Conservation (phyloP, 2,888 invertebrate species). For the Sarcophaga variegata region DNA sequence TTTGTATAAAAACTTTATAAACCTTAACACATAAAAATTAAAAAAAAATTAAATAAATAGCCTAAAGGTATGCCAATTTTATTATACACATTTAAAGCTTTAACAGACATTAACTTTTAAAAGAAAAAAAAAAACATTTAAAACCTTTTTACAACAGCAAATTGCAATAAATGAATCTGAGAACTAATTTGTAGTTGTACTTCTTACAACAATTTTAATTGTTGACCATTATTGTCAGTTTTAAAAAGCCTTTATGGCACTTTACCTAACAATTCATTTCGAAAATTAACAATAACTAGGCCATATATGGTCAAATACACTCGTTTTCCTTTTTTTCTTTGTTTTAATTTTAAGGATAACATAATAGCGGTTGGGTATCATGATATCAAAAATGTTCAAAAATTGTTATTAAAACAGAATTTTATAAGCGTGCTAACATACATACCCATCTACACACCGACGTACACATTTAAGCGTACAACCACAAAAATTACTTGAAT, state of each 20-base stretch:
- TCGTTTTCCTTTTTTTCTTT: background rate
- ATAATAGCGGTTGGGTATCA: background rate
- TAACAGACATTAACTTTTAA: too few relatives aligned
- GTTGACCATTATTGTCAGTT: slow-evolving; percentile 16
- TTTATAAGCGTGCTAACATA: background rate
- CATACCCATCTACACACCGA: too few relatives aligned
- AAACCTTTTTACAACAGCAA: too few relatives aligned
- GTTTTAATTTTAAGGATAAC: background rate
- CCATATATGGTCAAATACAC: slow-evolving; percentile 46
- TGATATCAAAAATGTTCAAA: background rate
- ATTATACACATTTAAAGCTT: too few relatives aligned
- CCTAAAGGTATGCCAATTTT: too few relatives aligned
- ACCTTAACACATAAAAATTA: too few relatives aligned
- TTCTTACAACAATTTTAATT: slow-evolving; percentile 12
- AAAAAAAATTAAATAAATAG: too few relatives aligned
- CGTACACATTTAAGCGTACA: background rate
- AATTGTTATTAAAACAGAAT: slow-evolving; percentile 2
- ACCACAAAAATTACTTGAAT: slow-evolving; percentile 63
- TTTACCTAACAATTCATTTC: slow-evolving; percentile 60
- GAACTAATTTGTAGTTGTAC: too few relatives aligned
- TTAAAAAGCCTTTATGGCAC: slow-evolving; percentile 41
- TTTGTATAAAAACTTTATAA: too few relatives aligned
- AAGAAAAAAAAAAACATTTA: too few relatives aligned
- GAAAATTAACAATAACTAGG: slow-evolving; percentile 30
- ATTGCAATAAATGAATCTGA: too few relatives aligned